Percentiles rank a stretch among this genome's conserved stretches.
phyloP scores from a whole-genome alignment of 2,888 invertebrate species.

The Watsonalla cultraria region DNA sequence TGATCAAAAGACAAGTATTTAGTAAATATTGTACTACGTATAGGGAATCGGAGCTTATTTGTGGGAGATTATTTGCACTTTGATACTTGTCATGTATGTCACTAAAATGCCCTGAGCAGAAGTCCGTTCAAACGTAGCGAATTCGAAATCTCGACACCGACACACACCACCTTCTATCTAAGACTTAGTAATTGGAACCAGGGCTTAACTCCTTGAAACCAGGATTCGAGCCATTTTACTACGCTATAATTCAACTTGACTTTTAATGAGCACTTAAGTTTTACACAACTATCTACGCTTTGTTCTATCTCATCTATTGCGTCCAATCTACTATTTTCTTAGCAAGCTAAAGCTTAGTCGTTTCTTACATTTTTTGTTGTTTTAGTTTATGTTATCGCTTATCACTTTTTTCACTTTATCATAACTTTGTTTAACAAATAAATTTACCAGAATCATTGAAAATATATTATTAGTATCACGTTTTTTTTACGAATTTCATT shows the following conservation, averaged over 20 bases:
- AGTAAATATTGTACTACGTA: no score
- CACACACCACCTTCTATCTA: conserved; percentile 38
- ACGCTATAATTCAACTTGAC: conserved; percentile 22
- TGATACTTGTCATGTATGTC: no score
- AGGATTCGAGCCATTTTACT: conserved; percentile 8
- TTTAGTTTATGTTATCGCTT: neutral
- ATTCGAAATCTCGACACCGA: conserved; percentile 47
- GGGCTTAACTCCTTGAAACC: conserved; percentile 31
- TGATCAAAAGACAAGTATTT: no score
- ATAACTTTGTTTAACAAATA: no score
- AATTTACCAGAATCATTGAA: no score
- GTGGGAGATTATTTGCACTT: no score
- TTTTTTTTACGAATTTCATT: neutral
- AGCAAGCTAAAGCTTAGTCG: neutral
- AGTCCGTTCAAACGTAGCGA: conserved; percentile 51
- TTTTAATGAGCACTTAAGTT: conserved; percentile 15
- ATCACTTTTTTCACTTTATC: no score
- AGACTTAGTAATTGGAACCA: conserved; percentile 46
- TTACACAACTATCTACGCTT: neutral
- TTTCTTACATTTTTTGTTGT: neutral
- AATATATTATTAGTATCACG: no score
- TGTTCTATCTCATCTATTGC: neutral
- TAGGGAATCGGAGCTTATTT: no score
- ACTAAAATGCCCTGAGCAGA: conserved; percentile 35
- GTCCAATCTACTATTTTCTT: neutral